Percentiles rank a stretch among this genome's conserved stretches.
These are phyloP conservation scores for Phrynocephalus vlangalii DNA, from an alignment of 2,797 vertebrate species.

Conservation along the genomic window DNA sequence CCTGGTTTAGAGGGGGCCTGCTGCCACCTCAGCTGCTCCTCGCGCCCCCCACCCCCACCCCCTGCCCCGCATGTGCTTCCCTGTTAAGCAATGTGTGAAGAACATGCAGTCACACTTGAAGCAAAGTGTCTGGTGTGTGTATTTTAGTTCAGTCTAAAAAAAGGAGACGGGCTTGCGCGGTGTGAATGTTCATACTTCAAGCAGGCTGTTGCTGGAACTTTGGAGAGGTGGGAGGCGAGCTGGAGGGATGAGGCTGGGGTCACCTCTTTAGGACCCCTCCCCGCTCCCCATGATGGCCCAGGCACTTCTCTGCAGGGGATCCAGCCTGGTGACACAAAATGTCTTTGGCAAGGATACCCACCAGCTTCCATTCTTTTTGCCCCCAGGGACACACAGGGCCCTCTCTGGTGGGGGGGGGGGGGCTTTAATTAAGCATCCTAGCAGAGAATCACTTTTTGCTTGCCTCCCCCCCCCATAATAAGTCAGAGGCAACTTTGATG, in stretches of 20 bases:
- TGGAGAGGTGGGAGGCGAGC: neutral
- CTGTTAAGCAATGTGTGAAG: constrained; percentile 43
- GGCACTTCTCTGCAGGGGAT: too few species aligned
- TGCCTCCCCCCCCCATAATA: constrained; percentile 79
- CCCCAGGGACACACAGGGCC: constrained; percentile 59
- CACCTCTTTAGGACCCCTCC: too few species aligned
- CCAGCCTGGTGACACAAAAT: too few species aligned
- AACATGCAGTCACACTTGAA: constrained; percentile 36
- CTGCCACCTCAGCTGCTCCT: constrained; percentile 44
- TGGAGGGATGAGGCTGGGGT: neutral
- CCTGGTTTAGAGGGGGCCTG: neutral
- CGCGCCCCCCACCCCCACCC: neutral
- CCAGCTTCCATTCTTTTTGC: constrained; percentile 71
- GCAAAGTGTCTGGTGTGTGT: neutral
- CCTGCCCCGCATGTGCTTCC: constrained; percentile 9
- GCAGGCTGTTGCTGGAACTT: neutral
- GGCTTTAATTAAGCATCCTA: constrained; percentile 83
- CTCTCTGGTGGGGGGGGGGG: constrained; percentile 64
- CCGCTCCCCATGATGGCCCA: too few species aligned
- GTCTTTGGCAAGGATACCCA: neutral
- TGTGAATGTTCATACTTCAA: constrained; percentile 21
- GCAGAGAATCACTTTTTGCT: constrained; percentile 75
- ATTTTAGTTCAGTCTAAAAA: constrained; percentile 45
- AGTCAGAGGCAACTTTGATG: constrained; percentile 83
- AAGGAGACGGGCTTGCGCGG: constrained; percentile 18